Percentiles rank a stretch among this genome's conserved stretches.
Evolutionary conservation across 2,797 vertebrate genomes (phyloP).

Genomic region (Trachops cirrhosus): DNA sequence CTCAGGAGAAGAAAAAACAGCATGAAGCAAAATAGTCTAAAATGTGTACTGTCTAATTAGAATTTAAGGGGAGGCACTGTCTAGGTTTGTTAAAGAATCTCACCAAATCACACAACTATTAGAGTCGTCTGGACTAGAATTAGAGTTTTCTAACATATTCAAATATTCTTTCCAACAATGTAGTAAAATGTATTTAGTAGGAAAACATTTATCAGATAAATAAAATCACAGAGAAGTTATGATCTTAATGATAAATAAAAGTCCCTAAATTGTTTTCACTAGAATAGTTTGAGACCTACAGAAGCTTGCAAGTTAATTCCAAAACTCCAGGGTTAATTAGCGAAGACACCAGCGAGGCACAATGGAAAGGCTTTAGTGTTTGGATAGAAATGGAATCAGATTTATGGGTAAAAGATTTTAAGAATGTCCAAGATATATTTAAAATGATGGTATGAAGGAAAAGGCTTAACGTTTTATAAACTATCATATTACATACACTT

Average conservation of each 20-base stretch:
- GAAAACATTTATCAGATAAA: neutral
- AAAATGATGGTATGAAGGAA: neutral
- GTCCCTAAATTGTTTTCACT: neutral
- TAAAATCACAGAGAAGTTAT: neutral
- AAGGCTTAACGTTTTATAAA: neutral
- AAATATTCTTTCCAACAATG: neutral
- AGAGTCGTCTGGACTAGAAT: neutral
- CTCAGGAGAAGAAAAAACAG: neutral
- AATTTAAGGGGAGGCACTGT: neutral
- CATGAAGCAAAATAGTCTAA: neutral
- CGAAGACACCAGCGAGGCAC: neutral
- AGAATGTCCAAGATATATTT: neutral
- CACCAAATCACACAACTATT: neutral
- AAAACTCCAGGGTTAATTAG: neutral
- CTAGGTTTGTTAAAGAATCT: neutral
- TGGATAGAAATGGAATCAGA: neutral
- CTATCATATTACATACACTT: neutral
- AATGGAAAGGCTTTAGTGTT: neutral
- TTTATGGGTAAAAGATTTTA: neutral
- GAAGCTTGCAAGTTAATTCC: neutral
- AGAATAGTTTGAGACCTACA: neutral
- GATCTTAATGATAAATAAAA: neutral
- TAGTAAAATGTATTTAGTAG: neutral
- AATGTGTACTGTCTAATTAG: neutral
- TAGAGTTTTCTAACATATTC: neutral